Conservation (phyloP, 2,888 invertebrate genomes). For the Lumbricus terrestris region DNA sequence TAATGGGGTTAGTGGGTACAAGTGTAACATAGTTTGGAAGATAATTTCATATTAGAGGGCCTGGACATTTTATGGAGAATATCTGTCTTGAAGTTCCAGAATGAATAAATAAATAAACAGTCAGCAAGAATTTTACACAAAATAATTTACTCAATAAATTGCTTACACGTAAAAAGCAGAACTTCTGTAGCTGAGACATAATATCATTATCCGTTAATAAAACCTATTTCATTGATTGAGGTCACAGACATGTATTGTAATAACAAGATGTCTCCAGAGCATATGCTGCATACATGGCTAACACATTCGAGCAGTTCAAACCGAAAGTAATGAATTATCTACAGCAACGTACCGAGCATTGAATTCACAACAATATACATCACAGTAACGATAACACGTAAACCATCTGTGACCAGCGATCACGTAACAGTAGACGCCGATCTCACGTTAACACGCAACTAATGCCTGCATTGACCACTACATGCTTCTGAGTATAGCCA, state of each 20-base stretch:
- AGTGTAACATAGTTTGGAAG: no score
- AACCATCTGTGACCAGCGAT: not conserved
- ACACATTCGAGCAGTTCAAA: not conserved
- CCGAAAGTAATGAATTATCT: not conserved
- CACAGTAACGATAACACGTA: not conserved
- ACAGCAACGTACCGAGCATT: not conserved
- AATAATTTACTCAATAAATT: not conserved
- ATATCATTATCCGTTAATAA: not conserved
- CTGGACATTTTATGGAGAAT: no score
- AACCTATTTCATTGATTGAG: not conserved
- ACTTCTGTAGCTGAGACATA: no score
- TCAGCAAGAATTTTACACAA: not conserved
- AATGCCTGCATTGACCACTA: not conserved
- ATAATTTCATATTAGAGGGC: no score
- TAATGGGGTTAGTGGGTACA: no score
- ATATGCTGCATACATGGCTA: no score
- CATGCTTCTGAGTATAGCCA: not conserved
- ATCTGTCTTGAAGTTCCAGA: no score
- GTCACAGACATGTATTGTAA: not conserved
- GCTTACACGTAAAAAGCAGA: not conserved
- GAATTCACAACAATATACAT: not conserved
- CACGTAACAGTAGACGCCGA: not conserved
- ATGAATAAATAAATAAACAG: no score
- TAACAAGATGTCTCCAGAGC: not conserved
- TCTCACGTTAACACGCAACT: not conserved